These are phyloP conservation scores for Phalanger gymnotis DNA, from an alignment of 2,797 vertebrate genomes.

Conservation along the genomic window DNA sequence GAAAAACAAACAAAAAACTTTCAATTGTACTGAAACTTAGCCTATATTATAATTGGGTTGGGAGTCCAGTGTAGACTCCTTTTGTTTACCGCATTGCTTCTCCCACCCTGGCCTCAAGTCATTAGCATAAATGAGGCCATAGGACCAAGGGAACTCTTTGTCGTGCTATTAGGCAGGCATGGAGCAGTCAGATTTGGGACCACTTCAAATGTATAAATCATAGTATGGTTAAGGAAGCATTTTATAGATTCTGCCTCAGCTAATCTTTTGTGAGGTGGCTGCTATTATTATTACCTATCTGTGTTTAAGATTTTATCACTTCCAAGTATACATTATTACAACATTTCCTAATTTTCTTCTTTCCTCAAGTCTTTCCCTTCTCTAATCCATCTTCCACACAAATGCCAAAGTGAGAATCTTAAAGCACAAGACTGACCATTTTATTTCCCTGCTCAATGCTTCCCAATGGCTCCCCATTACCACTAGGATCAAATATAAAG, in stretches of 20 bases:
- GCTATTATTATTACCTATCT: neutral
- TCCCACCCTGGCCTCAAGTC: neutral
- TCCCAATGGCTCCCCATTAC: neutral
- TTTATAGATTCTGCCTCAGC: neutral
- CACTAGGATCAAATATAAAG: neutral
- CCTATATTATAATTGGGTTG: neutral
- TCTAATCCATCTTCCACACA: neutral
- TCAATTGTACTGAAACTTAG: neutral
- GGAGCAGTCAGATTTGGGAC: neutral
- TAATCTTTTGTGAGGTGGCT: neutral
- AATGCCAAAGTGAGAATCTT: neutral
- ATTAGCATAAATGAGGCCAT: neutral
- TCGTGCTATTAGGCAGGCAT: neutral
- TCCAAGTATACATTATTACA: neutral
- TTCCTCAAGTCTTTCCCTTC: neutral
- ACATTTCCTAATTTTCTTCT: neutral
- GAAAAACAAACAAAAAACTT: neutral
- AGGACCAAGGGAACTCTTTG: neutral
- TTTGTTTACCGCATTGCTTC: neutral
- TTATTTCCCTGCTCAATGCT: neutral
- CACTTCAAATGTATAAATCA: neutral
- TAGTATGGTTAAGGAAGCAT: rapidly evolving
- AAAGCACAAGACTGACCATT: neutral
- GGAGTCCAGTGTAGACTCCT: neutral
- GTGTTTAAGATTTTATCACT: neutral